A percentile compares a stretch with the other conserved stretches of the same genome.
Evolutionary conservation across 64 coral and sea anemone species (phyloP).

Genomic region (Montipora cactus): DNA sequence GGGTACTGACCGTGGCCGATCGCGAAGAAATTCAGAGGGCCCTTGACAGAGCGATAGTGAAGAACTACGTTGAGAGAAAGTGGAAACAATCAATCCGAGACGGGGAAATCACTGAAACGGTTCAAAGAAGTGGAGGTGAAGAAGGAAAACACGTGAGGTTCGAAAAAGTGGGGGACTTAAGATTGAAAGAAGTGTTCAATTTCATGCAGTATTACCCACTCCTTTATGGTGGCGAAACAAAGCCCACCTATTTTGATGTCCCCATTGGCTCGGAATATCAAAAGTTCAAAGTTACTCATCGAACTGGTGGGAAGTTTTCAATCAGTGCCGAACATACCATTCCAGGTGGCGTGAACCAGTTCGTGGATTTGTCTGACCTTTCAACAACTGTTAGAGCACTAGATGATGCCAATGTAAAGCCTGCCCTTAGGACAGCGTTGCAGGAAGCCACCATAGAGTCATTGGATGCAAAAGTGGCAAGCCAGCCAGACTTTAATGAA

Average conservation of each 20-base stretch:
- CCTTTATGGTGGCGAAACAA: slow-evolving; percentile 41
- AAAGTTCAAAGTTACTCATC: slow-evolving; percentile 15
- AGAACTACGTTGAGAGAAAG: not conserved
- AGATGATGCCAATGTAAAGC: not conserved
- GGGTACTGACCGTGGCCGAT: not conserved
- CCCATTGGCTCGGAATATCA: slow-evolving; percentile 32
- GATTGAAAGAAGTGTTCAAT: slow-evolving; percentile 23
- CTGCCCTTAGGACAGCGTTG: not conserved
- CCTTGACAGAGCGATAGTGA: slow-evolving; percentile 20
- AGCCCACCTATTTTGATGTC: slow-evolving; percentile 18
- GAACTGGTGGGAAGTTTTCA: slow-evolving; percentile 2
- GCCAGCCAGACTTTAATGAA: slow-evolving; percentile 20
- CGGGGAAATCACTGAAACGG: not conserved
- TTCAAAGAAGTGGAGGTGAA: not conserved
- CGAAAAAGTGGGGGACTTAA: slow-evolving; percentile 1
- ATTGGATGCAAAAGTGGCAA: slow-evolving; percentile 26
- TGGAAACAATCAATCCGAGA: not conserved
- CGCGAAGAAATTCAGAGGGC: not conserved
- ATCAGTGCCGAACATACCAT: not conserved
- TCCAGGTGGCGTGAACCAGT: not conserved
- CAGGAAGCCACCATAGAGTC: not conserved
- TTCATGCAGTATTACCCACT: slow-evolving; percentile 45
- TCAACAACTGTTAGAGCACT: not conserved
- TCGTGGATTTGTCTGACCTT: slow-evolving; percentile 13
- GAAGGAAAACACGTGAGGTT: slow-evolving; percentile 22